Conservation (phyloP, 2,797 vertebrate genomes). For the Takifugu rubripes region DNA sequence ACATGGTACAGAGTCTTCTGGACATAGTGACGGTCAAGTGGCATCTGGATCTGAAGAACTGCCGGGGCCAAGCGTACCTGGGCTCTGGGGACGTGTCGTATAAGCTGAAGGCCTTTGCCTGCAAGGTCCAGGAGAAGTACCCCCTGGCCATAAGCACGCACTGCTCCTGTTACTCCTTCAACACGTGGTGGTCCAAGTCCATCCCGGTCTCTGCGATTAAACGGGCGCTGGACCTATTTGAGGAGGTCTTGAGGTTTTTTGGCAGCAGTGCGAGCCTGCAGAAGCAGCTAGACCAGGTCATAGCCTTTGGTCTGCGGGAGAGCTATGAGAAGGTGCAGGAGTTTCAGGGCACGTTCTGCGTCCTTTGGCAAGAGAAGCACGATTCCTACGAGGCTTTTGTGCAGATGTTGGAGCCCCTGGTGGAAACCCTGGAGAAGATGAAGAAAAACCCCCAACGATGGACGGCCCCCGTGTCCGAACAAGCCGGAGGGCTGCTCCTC, state of each 20-base stretch:
- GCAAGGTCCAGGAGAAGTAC: conserved; percentile 79
- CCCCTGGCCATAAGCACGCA: conserved; percentile 83
- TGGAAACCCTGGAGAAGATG: conserved; percentile 77
- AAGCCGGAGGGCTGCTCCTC: conserved; percentile 64
- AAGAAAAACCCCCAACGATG: conserved; percentile 76
- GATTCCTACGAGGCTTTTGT: conserved; percentile 81
- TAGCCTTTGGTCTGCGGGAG: conserved; percentile 76
- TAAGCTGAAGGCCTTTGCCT: conserved; percentile 81
- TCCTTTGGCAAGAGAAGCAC: conserved; percentile 78
- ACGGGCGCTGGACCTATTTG: conserved; percentile 75
- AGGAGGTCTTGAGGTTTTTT: conserved; percentile 78
- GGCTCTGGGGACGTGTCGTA: conserved; percentile 79
- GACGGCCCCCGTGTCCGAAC: conserved; percentile 64
- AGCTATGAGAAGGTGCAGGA: conserved; percentile 81
- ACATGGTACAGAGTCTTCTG: conserved; percentile 69
- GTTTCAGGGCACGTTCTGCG: conserved; percentile 76
- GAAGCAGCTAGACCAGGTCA: conserved; percentile 78
- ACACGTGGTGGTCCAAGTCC: conserved; percentile 82
- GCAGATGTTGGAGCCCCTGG: conserved; percentile 79
- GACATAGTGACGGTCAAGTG: conserved; percentile 74
- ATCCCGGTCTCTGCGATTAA: conserved; percentile 77
- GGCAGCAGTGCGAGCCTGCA: conserved; percentile 66
- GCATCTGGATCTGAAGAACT: conserved; percentile 77
- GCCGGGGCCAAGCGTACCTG: conserved; percentile 80
- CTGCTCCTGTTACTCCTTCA: conserved; percentile 81